These are phyloP conservation scores for Phataginus tricuspis DNA, from an alignment of 2,797 vertebrate species.

Conservation along the genomic window DNA sequence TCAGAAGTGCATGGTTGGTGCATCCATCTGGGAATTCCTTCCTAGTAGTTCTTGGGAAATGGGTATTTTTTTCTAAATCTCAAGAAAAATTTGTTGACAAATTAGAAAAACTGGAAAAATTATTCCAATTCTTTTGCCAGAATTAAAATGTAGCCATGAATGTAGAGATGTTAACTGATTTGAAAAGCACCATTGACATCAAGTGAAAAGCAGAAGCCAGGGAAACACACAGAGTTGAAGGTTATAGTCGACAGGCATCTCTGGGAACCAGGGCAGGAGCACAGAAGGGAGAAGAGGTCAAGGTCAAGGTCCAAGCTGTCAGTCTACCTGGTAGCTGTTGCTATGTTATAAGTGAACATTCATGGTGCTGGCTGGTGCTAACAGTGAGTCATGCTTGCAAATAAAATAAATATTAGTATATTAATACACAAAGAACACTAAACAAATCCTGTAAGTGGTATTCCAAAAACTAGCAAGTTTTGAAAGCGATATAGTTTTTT, in stretches of 20 bases:
- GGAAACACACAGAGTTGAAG: not conserved
- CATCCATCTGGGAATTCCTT: not conserved
- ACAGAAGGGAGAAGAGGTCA: not conserved
- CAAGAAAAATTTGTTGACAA: constrained; percentile 29
- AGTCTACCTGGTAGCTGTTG: not conserved
- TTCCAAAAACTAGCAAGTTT: constrained; percentile 41
- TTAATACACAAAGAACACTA: constrained; percentile 4
- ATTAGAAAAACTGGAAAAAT: not conserved
- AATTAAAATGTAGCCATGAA: not conserved
- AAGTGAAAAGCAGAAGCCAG: not conserved
- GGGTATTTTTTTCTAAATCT: not conserved
- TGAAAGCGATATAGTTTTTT: not conserved
- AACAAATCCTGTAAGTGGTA: not conserved
- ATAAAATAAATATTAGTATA: constrained; percentile 19
- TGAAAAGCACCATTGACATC: not conserved
- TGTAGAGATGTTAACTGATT: not conserved
- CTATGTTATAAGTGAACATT: not conserved
- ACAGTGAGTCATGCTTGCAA: not conserved
- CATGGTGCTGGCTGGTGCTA: not conserved
- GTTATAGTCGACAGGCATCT: not conserved
- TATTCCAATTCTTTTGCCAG: not conserved
- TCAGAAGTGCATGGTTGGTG: not conserved
- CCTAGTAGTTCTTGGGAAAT: not conserved
- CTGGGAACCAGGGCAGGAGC: not conserved
- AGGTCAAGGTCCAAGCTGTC: not conserved